Evolutionary conservation across 2,113 vertebrate species (phyloP), one percentile per base, ranked within the genome.

Genomic region (Callocephalon fimbriatum): DNA sequence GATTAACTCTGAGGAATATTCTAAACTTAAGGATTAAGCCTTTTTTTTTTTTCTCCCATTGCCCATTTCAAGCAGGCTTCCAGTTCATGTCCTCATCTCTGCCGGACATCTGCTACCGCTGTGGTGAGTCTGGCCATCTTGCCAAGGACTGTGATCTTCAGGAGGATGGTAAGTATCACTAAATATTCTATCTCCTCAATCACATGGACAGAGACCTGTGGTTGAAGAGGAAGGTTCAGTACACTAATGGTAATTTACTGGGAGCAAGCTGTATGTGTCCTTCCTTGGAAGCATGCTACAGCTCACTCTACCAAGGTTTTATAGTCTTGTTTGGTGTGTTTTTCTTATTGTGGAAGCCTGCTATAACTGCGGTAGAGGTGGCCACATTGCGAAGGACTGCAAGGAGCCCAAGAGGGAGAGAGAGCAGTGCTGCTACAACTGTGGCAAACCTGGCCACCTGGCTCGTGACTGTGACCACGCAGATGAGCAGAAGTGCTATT

Each of bases 401-500:
- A 99, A 99, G 98, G 99, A 99, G 97, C 99, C 99, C 63, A 99
- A 99, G 98, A 98, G 99, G 97, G 99, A 99, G 98, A 97, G 99
- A 59, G 99, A 99, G 98, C 99, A 99, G 75, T 99, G 99, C 92
- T 99, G 99, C 99, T 99, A 99, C 98, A 99, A 99, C 98, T 99
- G 99, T 73, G 99, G 99, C 94, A 99, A 99, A 94, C 99, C 99
- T 3, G 99, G 99, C 61, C 99, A 99, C 54, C 98, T 99, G 98
- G 99, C 99, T 87, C 99, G 99, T 5, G 99, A 99, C 97, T 99
- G 99, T 67, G 99, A 99, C 86, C 99, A 99, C 2, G 99, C 99
- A 63, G 99, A 99, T 38, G 99, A 99, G 98, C 99, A 99, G 98
- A 99, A 99, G 97, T 99, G 99, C 98, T 99, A 99, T 97, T 99